Base-by-base conservation (phyloP, 1,140 invertebrate species). In the Nebria ingens region DNA sequence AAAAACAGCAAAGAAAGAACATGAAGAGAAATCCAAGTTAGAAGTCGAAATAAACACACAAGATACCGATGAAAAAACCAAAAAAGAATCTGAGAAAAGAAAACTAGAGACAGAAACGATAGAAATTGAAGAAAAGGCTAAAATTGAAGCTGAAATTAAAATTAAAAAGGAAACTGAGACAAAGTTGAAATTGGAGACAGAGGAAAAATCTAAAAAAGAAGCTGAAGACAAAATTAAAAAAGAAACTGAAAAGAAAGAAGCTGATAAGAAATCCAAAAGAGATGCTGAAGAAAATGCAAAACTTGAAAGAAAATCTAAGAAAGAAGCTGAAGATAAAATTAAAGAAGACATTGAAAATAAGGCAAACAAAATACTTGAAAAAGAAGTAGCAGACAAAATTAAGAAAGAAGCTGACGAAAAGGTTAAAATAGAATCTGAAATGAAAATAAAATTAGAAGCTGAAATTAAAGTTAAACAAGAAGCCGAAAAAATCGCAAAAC, bases 341-440 rank as follows among this genome's bases (percentile, higher is more conserved):
- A 69, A n/a, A n/a, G n/a, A n/a, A n/a, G n/a, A n/a, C n/a, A 2
- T 54, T 51, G 51, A 60, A 63, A 34, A 56, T 2, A 52, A 45
- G 12, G 52, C 51, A 21, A 49, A 50, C 25, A 58, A 51, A 25
- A 56, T 40, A 19, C 56, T 29, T 13, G 22, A 55, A n/a, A 52
- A 59, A 17, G 56, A 57, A 21, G 21, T 52, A 52, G 23, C 61
- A 61, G 25, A 61, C 57, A 52, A 53, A 2, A 64, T 65, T 9
- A 65, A 68, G 42, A 67, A 69, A 52, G 64, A 65, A 12, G 68
- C 68, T 3, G 67, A 70, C 53, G 53, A 67, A 53, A 58, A 63
- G 21, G 19, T 52, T 20, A 57, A 34, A 34, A 6, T 57, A 56
- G 54, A 59, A 49, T 55, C 19, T 19, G 25, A 9, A n/a, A n/a